Conservation (phyloP, 2,113 vertebrate genomes). For the Danionella cerebrum region DNA sequence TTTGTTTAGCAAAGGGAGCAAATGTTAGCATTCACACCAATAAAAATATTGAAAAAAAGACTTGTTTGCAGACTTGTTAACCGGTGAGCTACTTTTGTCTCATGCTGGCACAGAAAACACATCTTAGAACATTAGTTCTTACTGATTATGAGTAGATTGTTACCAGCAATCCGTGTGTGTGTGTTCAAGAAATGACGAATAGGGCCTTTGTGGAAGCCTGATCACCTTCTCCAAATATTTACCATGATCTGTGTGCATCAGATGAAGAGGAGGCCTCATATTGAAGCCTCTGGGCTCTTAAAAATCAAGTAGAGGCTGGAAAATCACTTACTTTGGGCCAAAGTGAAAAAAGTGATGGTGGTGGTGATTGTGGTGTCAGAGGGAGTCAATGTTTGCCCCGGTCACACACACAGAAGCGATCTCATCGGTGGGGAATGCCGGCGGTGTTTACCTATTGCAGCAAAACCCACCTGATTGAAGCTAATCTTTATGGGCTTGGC, state of each 20-base stretch:
- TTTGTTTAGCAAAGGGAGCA: too few relatives aligned
- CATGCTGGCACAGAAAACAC: too few relatives aligned
- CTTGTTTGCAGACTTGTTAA: too few relatives aligned
- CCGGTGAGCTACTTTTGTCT: too few relatives aligned
- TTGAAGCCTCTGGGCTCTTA: slow-evolving; percentile 32
- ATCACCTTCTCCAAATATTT: slow-evolving; percentile 31
- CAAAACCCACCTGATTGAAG: slow-evolving; percentile 67
- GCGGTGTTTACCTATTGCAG: slow-evolving; percentile 69
- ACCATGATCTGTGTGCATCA: slow-evolving; percentile 16
- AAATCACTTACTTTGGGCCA: slow-evolving; percentile 67
- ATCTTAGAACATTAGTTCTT: too few relatives aligned
- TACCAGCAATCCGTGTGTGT: background rate
- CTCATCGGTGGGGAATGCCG: slow-evolving; percentile 66
- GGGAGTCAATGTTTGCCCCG: slow-evolving; percentile 67
- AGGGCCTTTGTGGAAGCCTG: slow-evolving; percentile 8
- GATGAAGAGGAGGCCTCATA: slow-evolving; percentile 25
- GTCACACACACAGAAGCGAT: slow-evolving; percentile 53
- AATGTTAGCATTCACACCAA: too few relatives aligned
- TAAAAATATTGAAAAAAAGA: too few relatives aligned
- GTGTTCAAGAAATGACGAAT: slow-evolving; percentile 17
- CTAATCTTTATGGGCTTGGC: slow-evolving; percentile 71
- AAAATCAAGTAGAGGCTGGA: slow-evolving; percentile 50
- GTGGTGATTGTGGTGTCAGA: slow-evolving; percentile 53
- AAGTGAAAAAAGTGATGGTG: slow-evolving; percentile 39
- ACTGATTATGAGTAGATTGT: too few relatives aligned